phyloP scores from a whole-genome alignment of 2,888 invertebrate genomes.

The Xylota segnis region DNA sequence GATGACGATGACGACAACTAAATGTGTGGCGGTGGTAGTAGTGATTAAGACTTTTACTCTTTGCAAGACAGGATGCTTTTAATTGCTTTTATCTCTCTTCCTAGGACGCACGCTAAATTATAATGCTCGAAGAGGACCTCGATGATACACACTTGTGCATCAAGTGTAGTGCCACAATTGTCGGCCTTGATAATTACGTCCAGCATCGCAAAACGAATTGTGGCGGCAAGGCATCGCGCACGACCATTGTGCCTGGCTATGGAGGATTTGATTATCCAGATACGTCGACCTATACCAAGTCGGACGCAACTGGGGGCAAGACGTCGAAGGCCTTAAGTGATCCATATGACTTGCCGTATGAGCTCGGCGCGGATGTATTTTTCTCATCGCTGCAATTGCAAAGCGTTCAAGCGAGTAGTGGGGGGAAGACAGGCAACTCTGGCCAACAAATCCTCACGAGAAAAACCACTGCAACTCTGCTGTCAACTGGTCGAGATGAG shows the following conservation, averaged over 20 bases:
- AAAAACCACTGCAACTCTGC: conserved; percentile 56
- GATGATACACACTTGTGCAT: conserved; percentile 95
- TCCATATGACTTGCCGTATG: conserved; percentile 85
- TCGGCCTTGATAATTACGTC: conserved; percentile 94
- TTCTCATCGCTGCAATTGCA: conserved; percentile 93
- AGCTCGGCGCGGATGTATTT: conserved; percentile 92
- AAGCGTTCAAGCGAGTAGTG: conserved; percentile 84
- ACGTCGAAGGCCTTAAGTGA: conserved; percentile 81
- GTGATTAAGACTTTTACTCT: conserved; percentile 44
- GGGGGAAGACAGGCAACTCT: conserved; percentile 50
- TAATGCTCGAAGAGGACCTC: conserved; percentile 87
- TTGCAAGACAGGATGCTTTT: conserved; percentile 69
- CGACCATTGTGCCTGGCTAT: conserved; percentile 80
- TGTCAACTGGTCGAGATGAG: conserved; percentile 57
- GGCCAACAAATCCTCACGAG: conserved; percentile 51
- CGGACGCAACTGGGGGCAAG: conserved; percentile 80
- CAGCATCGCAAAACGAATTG: conserved; percentile 92
- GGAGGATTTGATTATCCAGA: conserved; percentile 81
- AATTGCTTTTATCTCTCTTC: conserved; percentile 60
- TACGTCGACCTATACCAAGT: conserved; percentile 79
- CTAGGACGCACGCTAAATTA: conserved; percentile 62
- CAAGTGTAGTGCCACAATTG: conserved; percentile 92
- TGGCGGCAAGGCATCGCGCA: conserved; percentile 82
- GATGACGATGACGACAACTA: conserved; percentile 39
- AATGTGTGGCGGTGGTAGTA: conserved; percentile 28